phyloP scores from a whole-genome alignment of 1,140 invertebrate genomes.

The Vanessa tameamea region DNA sequence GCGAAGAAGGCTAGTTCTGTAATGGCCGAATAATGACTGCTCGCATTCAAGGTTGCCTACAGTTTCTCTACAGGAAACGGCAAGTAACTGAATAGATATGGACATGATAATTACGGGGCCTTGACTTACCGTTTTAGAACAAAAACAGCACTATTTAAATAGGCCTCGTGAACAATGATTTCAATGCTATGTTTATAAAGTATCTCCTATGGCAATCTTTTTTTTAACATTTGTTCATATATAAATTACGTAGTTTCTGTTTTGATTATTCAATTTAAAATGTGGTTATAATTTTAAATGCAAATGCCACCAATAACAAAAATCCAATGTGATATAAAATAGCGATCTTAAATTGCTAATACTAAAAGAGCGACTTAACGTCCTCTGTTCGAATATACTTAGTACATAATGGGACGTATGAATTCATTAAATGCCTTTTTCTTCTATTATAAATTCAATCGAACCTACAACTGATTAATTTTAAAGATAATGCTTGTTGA shows the following conservation, averaged over 20 bases:
- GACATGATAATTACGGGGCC: conserved; percentile 73
- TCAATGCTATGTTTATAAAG: conserved; percentile 40
- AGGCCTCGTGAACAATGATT: conserved; percentile 52
- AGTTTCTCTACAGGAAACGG: conserved; percentile 72
- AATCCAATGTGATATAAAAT: too few species aligned
- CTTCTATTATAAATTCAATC: too few species aligned
- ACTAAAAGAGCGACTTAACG: too few species aligned
- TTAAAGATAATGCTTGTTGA: too few species aligned
- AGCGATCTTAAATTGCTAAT: too few species aligned
- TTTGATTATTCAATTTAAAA: background rate
- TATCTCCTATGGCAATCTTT: conserved; percentile 4
- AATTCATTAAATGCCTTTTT: too few species aligned
- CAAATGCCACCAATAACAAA: too few species aligned
- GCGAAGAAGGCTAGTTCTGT: conserved; percentile 60
- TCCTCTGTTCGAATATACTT: too few species aligned
- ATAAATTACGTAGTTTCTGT: background rate
- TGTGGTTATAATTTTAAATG: background rate
- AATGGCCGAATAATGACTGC: conserved; percentile 73
- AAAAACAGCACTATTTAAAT: conserved; percentile 72
- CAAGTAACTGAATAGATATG: conserved; percentile 73
- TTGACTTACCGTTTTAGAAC: conserved; percentile 78
- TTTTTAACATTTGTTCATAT: background rate
- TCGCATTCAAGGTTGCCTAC: conserved; percentile 66
- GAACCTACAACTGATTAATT: too few species aligned
- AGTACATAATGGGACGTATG: too few species aligned